Conservation (phyloP, 2,113 vertebrate species). For the Notarius quadriscutis region DNA sequence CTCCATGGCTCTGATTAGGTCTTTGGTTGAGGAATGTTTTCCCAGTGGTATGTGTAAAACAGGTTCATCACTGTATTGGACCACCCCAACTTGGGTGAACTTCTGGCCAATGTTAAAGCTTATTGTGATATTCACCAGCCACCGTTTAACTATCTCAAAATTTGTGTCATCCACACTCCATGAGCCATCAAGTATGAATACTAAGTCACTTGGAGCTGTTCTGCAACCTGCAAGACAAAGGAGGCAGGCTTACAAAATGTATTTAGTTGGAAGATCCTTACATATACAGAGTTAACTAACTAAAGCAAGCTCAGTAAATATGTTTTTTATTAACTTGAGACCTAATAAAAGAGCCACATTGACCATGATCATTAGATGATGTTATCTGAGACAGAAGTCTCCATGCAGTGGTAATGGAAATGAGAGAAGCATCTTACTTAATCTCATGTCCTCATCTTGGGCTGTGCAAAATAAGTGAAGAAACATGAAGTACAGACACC, state of each 20-base stretch:
- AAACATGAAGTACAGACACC: slow-evolving; percentile 75
- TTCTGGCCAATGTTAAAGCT: slow-evolving; percentile 94
- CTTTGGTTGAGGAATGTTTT: slow-evolving; percentile 75
- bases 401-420: slow-evolving; percentile 58
- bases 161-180: slow-evolving; percentile 94
- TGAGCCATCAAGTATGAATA: slow-evolving; percentile 95
- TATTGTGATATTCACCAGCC: slow-evolving; percentile 93
- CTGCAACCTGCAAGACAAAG: slow-evolving; percentile 81
- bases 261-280: background rate
- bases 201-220: slow-evolving; percentile 90
- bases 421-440: slow-evolving; percentile 83
- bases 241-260: slow-evolving; percentile 30
- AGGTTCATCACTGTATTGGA: slow-evolving; percentile 94
- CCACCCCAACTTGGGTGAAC: slow-evolving; percentile 93
- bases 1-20: slow-evolving; percentile 83
- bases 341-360: slow-evolving; percentile 26
- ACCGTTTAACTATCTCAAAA: slow-evolving; percentile 95
- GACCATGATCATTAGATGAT: slow-evolving; percentile 38
- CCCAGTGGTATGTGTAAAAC: slow-evolving; percentile 90
- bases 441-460: slow-evolving; percentile 90
- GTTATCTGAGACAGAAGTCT: slow-evolving; percentile 49
- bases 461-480: slow-evolving; percentile 75
- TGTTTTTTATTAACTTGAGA: background rate
- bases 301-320: background rate
- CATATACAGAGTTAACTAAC: background rate